These are phyloP conservation scores for Pristis pectinata DNA, from an alignment of 2,797 vertebrate genomes.

Conservation along the genomic window DNA sequence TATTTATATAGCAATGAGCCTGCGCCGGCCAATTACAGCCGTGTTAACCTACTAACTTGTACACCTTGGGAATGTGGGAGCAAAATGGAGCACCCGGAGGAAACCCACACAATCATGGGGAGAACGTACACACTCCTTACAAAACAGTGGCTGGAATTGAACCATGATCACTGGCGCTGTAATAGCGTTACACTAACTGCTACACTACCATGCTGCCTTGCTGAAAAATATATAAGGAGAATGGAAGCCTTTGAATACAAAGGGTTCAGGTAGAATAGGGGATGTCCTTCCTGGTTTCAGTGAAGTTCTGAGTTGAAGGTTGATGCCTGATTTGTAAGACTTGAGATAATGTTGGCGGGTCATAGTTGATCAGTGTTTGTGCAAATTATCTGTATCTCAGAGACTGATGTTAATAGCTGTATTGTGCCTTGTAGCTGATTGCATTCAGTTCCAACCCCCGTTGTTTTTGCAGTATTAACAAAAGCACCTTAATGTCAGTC, in stretches of 20 bases:
- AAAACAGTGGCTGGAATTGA: too few species aligned
- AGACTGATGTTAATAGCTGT: not conserved
- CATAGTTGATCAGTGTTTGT: constrained; percentile 15
- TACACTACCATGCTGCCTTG: too few species aligned
- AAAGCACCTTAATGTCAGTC: not conserved
- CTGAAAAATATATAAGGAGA: not conserved
- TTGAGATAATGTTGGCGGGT: not conserved
- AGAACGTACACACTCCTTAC: too few species aligned
- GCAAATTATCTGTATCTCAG: not conserved
- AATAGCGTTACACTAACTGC: too few species aligned
- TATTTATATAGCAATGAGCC: too few species aligned
- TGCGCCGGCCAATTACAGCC: too few species aligned
- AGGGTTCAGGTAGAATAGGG: not conserved
- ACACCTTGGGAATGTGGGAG: too few species aligned
- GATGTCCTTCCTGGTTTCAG: not conserved
- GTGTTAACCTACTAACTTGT: too few species aligned
- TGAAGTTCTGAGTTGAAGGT: not conserved
- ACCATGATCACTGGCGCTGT: too few species aligned
- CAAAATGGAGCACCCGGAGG: too few species aligned
- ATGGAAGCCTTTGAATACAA: not conserved
- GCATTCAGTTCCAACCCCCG: not conserved
- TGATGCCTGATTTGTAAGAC: not conserved
- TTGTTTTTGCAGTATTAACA: not conserved
- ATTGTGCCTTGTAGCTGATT: too few species aligned
- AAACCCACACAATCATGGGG: too few species aligned